phyloP scores from a whole-genome alignment of 53 echinoderm and acorn worm genomes.

The Astropecten irregularis region DNA sequence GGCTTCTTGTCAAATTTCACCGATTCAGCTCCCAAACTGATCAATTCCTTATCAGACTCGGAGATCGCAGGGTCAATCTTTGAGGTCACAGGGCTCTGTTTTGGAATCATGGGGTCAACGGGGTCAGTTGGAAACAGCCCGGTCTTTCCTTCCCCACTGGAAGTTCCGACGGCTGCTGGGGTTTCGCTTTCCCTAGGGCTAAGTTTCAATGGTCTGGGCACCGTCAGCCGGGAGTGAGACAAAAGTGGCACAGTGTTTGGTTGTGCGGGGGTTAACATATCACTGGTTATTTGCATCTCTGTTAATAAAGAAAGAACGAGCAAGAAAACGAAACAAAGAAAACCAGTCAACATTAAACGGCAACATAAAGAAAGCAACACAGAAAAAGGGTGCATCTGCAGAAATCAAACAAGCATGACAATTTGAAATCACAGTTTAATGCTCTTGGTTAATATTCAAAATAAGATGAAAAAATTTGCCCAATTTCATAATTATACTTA shows the following conservation, averaged over 20 bases:
- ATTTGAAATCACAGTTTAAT: no score
- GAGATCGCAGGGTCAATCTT: neutral
- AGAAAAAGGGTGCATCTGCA: no score
- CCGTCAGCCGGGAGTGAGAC: neutral
- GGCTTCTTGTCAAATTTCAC: neutral
- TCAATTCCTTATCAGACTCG: constrained; percentile 4
- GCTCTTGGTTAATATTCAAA: no score
- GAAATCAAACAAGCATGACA: no score
- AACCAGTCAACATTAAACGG: neutral
- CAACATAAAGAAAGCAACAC: constrained; percentile 14
- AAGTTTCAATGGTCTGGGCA: neutral
- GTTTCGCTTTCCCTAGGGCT: neutral
- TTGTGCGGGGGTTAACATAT: constrained; percentile 36
- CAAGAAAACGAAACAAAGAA: neutral
- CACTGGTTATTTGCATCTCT: constrained; percentile 32
- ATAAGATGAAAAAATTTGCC: no score
- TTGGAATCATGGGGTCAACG: no score
- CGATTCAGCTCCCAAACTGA: neutral
- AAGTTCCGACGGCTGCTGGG: no score
- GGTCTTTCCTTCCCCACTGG: no score
- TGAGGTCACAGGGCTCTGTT: neutral
- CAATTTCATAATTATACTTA: no score
- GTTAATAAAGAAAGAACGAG: constrained; percentile 13
- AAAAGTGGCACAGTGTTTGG: neutral
- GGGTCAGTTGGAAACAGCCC: no score